A percentile compares a stretch with the other conserved stretches of the same genome.
These are phyloP conservation scores for Pycnonotus jocosus DNA, from an alignment of 2,113 vertebrate species.

Conservation along the genomic window DNA sequence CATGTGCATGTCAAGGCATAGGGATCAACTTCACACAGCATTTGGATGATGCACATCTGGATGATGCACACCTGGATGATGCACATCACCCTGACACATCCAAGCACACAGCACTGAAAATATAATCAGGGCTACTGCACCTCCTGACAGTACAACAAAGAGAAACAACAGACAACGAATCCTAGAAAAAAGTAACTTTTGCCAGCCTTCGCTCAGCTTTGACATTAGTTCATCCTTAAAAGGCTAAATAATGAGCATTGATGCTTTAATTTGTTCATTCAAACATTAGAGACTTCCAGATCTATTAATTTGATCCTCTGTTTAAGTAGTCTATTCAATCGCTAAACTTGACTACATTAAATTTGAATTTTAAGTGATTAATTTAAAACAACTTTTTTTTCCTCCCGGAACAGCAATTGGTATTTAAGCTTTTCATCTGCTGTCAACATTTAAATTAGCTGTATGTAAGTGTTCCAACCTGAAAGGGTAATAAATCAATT, in stretches of 20 bases:
- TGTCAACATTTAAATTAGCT: constrained; percentile 63
- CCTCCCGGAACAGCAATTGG: background rate
- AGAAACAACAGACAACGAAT: too few species aligned
- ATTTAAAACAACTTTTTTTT: constrained; percentile 32
- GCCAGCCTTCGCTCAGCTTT: constrained; percentile 1
- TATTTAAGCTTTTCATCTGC: constrained; percentile 34
- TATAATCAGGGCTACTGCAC: background rate
- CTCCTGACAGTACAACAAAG: background rate
- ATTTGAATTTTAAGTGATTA: constrained; percentile 60
- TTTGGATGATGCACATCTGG: background rate
- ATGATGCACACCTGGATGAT: background rate
- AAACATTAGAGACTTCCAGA: constrained; percentile 48
- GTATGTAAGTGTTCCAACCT: constrained; percentile 44
- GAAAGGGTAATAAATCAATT: constrained; percentile 74
- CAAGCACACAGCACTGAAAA: background rate
- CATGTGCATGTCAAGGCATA: background rate
- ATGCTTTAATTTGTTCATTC: constrained; percentile 59
- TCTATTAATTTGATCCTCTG: constrained; percentile 50
- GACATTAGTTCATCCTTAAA: constrained; percentile 55
- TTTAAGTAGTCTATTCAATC: constrained; percentile 44
- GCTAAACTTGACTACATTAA: constrained; percentile 49
- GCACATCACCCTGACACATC: background rate
- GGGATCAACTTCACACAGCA: background rate
- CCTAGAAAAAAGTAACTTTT: constrained; percentile 10
- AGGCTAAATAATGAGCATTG: constrained; percentile 59